These are phyloP conservation scores for Onychomys leucogaster DNA, from an alignment of 2,797 vertebrate genomes.

Conservation along the genomic window DNA sequence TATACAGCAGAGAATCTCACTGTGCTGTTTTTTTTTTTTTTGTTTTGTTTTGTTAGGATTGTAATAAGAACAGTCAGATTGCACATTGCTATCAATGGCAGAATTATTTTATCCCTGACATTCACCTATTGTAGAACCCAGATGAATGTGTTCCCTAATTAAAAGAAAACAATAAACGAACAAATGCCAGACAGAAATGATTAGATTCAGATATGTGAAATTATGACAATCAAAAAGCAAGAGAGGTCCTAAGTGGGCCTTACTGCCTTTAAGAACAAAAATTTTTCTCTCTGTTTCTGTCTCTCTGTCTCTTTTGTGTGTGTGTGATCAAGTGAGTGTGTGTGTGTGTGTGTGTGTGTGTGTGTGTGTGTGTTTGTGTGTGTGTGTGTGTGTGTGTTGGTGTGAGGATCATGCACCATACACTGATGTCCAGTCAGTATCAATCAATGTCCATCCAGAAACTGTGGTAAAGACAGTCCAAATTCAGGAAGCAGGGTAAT, in stretches of 20 bases:
- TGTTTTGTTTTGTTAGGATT: too few relatives aligned
- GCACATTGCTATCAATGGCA: background rate
- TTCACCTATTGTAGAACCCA: background rate
- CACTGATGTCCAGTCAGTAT: too few relatives aligned
- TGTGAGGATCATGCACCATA: accelerated
- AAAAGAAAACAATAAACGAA: background rate
- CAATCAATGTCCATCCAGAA: too few relatives aligned
- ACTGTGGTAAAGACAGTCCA: too few relatives aligned
- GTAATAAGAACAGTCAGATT: background rate
- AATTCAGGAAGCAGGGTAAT: too few relatives aligned
- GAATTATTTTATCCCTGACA: background rate
- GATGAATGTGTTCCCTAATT: background rate
- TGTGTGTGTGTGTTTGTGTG: too few relatives aligned
- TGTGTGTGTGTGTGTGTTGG: too few relatives aligned
- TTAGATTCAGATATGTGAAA: background rate
- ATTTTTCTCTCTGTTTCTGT: too few relatives aligned
- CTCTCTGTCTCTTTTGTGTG: too few relatives aligned
- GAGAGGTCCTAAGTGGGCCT: background rate
- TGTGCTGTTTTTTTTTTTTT: too few relatives aligned
- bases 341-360: too few relatives aligned
- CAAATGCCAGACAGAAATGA: background rate
- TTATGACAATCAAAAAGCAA: background rate
- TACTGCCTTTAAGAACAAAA: background rate
- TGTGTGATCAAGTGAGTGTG: too few relatives aligned
- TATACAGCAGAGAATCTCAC: background rate